A percentile compares a stretch with the other conserved stretches of the same genome.
Conservation (phyloP, 1,140 invertebrate genomes). For the Chrysomallon squamiferum region DNA sequence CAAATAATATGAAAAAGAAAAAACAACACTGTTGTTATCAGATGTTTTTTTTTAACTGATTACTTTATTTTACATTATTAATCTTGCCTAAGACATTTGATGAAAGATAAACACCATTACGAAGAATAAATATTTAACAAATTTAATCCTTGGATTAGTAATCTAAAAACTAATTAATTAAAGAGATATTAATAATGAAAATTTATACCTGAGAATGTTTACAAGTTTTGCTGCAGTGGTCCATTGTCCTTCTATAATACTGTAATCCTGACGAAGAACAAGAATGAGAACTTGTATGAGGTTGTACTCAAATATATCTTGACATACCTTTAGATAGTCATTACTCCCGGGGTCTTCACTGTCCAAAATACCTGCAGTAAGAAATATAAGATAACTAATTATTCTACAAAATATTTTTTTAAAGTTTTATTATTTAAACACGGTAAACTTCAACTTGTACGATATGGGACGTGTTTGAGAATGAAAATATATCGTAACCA, state of each 20-base stretch:
- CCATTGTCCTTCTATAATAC: constrained; percentile 54
- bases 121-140: no score
- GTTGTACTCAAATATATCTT: constrained; percentile 56
- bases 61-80: no score
- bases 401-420: background rate
- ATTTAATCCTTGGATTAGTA: no score
- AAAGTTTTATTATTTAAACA: background rate
- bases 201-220: constrained; percentile 53
- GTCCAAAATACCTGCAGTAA: constrained; percentile 45
- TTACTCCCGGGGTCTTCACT: constrained; percentile 29
- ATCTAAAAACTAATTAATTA: no score
- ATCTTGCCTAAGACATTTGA: no score
- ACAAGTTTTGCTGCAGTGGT: constrained; percentile 49
- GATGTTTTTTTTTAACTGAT: no score
- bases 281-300: constrained; percentile 51
- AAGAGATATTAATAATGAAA: no score
- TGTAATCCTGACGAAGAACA: constrained; percentile 57
- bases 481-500: background rate
- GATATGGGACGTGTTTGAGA: background rate
- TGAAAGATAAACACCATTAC: no score
- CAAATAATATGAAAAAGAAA: no score
- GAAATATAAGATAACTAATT: background rate
- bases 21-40: no score
- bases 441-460: background rate
- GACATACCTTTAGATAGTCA: constrained; percentile 34